Conservation (phyloP, 92 coral and sea anemone genomes). For the Palythoa grandis region DNA sequence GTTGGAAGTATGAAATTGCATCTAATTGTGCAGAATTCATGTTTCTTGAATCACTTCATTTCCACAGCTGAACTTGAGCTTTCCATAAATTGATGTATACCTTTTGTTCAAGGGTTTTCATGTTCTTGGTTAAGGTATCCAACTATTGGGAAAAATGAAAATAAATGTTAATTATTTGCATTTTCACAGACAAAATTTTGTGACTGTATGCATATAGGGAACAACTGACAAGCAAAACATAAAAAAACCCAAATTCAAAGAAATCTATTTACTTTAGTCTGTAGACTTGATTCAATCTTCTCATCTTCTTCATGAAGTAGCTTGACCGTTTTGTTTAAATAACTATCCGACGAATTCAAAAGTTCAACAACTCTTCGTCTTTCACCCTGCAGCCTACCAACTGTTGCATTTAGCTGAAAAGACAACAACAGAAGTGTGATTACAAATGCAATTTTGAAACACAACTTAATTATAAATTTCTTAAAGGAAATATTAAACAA, state of each 20-base stretch:
- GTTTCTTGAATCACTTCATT: not conserved
- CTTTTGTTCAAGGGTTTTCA: not conserved
- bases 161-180: not conserved
- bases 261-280: not conserved
- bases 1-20: no score
- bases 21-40: no score
- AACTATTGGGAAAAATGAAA: not conserved
- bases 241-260: not conserved
- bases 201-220: not conserved
- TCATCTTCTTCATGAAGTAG: conserved; percentile 15
- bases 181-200: not conserved
- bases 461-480: not conserved
- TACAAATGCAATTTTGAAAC: not conserved
- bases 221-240: not conserved
- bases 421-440: not conserved
- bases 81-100: not conserved
- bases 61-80: not conserved
- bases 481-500: not conserved
- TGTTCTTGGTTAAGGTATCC: not conserved
- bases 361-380: conserved; percentile 7
- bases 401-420: conserved; percentile 31
- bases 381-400: conserved; percentile 9
- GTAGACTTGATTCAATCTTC: conserved; percentile 4
- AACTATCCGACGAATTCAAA: conserved; percentile 14
- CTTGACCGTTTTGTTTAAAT: conserved; percentile 27